Conservation (phyloP, 2,797 vertebrate genomes). For the Crocidura indochinensis region DNA sequence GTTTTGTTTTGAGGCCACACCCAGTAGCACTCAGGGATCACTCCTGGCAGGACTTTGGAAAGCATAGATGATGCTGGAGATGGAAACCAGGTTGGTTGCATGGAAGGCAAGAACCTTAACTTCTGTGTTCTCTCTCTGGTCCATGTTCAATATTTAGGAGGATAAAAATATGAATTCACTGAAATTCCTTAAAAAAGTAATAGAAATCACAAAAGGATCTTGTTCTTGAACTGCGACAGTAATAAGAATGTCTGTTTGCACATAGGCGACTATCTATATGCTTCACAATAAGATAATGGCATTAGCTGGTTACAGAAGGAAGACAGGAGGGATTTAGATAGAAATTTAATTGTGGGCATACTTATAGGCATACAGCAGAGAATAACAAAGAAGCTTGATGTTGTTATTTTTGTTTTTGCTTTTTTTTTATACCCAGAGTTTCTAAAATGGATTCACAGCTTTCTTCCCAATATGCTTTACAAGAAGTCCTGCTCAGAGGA, state of each 20-base stretch:
- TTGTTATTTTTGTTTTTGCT: neutral
- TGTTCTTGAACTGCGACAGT: neutral
- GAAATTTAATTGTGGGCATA: too few relatives aligned
- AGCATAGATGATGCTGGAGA: too few relatives aligned
- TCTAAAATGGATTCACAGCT: slow-evolving; percentile 36
- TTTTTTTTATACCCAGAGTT: neutral
- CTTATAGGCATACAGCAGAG: too few relatives aligned
- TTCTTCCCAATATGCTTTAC: neutral
- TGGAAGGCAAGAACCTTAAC: too few relatives aligned
- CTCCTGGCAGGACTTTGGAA: too few relatives aligned
- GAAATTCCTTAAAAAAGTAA: neutral
- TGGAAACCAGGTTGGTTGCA: too few relatives aligned
- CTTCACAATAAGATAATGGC: neutral
- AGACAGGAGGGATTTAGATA: neutral
- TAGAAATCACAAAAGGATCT: neutral
- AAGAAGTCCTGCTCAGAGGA: neutral
- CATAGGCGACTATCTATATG: neutral
- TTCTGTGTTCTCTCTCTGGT: too few relatives aligned
- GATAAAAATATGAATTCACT: neutral
- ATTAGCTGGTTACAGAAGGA: neutral
- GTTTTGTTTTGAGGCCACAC: too few relatives aligned
- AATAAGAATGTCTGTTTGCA: neutral
- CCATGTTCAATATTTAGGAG: neutral
- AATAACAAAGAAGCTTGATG: neutral
- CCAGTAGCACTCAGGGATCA: too few relatives aligned